Conservation (phyloP, 1,140 invertebrate species). For the Ylistrum balloti region DNA sequence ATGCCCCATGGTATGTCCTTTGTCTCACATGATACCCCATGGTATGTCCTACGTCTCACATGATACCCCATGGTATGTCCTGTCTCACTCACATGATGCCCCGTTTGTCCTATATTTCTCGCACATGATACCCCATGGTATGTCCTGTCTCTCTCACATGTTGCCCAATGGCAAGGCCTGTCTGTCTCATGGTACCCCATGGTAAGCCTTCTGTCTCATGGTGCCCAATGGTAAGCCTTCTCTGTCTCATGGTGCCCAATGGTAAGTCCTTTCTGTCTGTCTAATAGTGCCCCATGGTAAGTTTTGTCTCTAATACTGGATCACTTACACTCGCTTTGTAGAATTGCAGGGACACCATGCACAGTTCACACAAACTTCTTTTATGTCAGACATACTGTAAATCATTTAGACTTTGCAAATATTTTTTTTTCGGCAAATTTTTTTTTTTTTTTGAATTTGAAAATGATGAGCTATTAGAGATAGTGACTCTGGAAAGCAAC, state of each 20-base stretch:
- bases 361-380: too few relatives aligned
- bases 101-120: slow-evolving; percentile 93
- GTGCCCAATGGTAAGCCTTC: neutral
- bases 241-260: neutral
- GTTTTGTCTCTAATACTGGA: slow-evolving; percentile 86
- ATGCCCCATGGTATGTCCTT: slow-evolving; percentile 82
- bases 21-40: too few relatives aligned
- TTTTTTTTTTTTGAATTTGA: too few relatives aligned
- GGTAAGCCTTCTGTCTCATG: neutral
- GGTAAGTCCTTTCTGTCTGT: slow-evolving; percentile 83
- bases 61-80: neutral
- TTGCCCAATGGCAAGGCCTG: neutral
- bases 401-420: too few relatives aligned
- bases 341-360: too few relatives aligned
- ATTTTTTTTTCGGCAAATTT: too few relatives aligned
- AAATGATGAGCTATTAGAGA: too few relatives aligned
- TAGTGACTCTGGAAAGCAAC: too few relatives aligned
- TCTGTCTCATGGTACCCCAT: neutral
- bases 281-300: neutral
- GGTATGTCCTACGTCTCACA: too few relatives aligned
- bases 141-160: slow-evolving; percentile 71
- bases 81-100: slow-evolving; percentile 84
- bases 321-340: too few relatives aligned
- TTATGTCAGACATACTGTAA: too few relatives aligned
- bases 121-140: slow-evolving; percentile 96